Conservation (phyloP, 2,797 vertebrate species). For the Microctenopoma stevenorrisi region DNA sequence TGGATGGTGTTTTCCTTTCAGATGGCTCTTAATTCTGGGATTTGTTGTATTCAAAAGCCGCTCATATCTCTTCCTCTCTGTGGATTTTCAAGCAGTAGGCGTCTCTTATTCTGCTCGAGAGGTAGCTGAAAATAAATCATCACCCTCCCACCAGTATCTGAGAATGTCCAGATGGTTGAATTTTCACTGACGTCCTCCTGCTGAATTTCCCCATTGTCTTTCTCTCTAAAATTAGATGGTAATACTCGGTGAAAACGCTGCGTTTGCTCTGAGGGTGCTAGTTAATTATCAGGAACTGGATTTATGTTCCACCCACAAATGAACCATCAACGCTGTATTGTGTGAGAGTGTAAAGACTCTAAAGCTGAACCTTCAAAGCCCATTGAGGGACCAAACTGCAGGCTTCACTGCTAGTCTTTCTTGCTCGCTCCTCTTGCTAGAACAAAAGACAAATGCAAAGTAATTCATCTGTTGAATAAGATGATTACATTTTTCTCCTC, state of each 20-base stretch:
- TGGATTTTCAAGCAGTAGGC: conserved; percentile 67
- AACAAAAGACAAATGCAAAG: conserved; percentile 16
- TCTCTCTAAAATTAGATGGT: conserved; percentile 76
- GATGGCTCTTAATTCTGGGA: conserved; percentile 76
- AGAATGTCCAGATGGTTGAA: conserved; percentile 78
- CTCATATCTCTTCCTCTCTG: conserved; percentile 56
- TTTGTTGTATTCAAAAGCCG: conserved; percentile 67
- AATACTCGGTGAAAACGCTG: conserved; percentile 73
- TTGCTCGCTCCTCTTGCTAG: conserved; percentile 1
- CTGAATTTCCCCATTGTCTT: conserved; percentile 80
- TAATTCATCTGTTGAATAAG: background rate
- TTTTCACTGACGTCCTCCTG: conserved; percentile 69
- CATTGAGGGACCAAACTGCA: conserved; percentile 24
- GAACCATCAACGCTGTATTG: conserved; percentile 36
- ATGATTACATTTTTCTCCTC: background rate
- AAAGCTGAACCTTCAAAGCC: conserved; percentile 44
- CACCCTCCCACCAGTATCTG: conserved; percentile 70
- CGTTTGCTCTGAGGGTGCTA: conserved; percentile 70
- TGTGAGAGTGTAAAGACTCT: conserved; percentile 29
- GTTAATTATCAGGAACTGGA: conserved; percentile 73
- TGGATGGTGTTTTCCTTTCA: conserved; percentile 68
- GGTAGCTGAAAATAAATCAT: conserved; percentile 76
- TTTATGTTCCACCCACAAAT: conserved; percentile 70
- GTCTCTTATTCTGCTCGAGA: conserved; percentile 68
- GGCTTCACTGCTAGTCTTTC: conserved; percentile 26